Conservation (phyloP, 2,888 invertebrate species). For the Urechis unicinctus region DNA sequence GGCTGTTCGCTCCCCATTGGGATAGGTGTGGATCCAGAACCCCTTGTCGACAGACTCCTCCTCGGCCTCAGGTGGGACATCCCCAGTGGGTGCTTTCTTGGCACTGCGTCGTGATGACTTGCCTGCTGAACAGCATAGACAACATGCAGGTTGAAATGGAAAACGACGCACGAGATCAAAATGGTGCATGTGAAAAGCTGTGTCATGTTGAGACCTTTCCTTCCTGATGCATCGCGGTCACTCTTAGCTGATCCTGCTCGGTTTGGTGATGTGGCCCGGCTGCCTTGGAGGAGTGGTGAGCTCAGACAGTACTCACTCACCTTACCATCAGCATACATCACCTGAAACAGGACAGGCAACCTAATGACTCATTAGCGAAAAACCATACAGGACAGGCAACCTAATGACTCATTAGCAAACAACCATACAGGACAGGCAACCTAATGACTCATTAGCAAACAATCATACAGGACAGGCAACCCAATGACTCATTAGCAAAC, state of each 20-base stretch:
- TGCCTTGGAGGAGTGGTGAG: constrained; percentile 14
- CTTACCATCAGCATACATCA: constrained; percentile 44
- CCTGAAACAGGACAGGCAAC: constrained; percentile 2
- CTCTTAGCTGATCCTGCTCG: constrained; percentile 29
- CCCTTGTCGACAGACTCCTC: constrained; percentile 9
- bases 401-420: no score
- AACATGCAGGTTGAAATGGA: neutral
- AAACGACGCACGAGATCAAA: neutral
- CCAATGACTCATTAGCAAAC: no score
- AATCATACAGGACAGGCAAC: no score
- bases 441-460: no score
- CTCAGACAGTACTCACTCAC: constrained; percentile 24
- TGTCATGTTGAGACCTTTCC: no score
- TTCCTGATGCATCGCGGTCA: constrained; percentile 25
- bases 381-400: neutral
- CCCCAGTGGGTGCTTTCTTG: constrained; percentile 3
- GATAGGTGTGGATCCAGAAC: constrained; percentile 38
- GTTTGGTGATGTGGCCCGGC: constrained; percentile 26
- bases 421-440: no score
- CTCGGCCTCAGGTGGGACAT: constrained; percentile 16
- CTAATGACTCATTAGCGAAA: neutral
- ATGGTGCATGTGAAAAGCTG: no score
- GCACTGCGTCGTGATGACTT: constrained; percentile 4
- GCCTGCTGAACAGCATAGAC: neutral
- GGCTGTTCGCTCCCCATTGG: constrained; percentile 34